Evolutionary conservation across 2,888 invertebrate genomes (phyloP).

Genomic region (Caenorhabditis panamensis): DNA sequence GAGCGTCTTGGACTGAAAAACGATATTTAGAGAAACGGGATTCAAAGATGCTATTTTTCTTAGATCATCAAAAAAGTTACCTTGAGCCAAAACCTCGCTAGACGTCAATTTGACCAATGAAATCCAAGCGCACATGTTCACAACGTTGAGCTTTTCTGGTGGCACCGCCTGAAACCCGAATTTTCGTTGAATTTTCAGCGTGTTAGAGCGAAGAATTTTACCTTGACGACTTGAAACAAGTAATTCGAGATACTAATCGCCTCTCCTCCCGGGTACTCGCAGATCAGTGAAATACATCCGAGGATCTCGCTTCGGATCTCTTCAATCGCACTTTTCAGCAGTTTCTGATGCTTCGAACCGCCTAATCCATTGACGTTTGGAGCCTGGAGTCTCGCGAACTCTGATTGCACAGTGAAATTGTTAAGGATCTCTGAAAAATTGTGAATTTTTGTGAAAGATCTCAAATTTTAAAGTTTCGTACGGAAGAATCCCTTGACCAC

Average conservation of each 20-base stretch:
- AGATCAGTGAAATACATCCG: constrained; percentile 53
- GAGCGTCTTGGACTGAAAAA: constrained; percentile 59
- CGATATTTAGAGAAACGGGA: not conserved
- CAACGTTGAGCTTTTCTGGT: constrained; percentile 58
- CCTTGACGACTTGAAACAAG: constrained; percentile 60
- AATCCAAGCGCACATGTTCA: constrained; percentile 59
- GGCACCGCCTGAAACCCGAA: constrained; percentile 41
- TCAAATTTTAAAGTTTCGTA: constrained; percentile 27
- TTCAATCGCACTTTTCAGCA: constrained; percentile 63
- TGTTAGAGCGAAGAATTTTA: too few relatives aligned
- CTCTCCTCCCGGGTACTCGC: constrained; percentile 43
- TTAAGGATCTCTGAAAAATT: constrained; percentile 58
- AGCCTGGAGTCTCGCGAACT: constrained; percentile 62
- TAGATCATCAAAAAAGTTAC: constrained; percentile 9
- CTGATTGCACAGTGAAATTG: constrained; percentile 64
- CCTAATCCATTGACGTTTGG: constrained; percentile 73
- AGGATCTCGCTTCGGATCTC: constrained; percentile 56
- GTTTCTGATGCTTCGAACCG: constrained; percentile 69
- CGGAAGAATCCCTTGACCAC: constrained; percentile 64
- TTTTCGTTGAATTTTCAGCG: not conserved
- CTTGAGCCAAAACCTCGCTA: constrained; percentile 61
- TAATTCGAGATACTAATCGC: constrained; percentile 49
- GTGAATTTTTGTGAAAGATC: not conserved
- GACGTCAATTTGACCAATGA: constrained; percentile 62
- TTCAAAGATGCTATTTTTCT: too few relatives aligned